Conservation (phyloP, 2,113 vertebrate species). For the Zingel zingel region DNA sequence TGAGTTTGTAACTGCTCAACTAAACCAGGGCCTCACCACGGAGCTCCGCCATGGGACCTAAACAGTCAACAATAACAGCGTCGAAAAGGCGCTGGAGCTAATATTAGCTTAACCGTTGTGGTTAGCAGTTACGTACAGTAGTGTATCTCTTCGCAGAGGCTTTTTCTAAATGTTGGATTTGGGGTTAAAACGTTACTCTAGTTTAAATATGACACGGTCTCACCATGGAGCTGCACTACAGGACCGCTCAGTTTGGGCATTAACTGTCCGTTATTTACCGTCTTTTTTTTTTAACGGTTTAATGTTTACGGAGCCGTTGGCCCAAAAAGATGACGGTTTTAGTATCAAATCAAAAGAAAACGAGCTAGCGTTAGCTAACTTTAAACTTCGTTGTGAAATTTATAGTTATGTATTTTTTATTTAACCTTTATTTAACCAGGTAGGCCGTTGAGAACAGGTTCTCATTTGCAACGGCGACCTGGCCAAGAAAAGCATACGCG, state of each 20-base stretch:
- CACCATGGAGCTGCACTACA: constrained; percentile 76
- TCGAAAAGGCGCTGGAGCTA: not conserved
- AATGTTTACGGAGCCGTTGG: not conserved
- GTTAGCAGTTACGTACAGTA: accelerated
- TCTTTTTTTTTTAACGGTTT: too few species aligned
- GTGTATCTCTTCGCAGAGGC: accelerated
- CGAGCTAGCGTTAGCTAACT: not conserved
- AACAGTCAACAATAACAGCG: constrained; percentile 57
- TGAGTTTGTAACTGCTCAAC: constrained; percentile 74
- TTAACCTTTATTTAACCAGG: too few species aligned
- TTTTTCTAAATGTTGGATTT: accelerated
- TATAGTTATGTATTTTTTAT: too few species aligned
- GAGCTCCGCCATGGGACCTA: constrained; percentile 87
- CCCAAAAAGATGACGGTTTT: too few species aligned
- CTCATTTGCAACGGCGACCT: too few species aligned
- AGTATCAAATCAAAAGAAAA: not conserved
- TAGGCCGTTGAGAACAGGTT: too few species aligned
- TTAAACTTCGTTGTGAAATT: too few species aligned
- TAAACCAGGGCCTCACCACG: constrained; percentile 81
- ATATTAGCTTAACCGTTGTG: accelerated
- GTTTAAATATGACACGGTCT: constrained; percentile 48
- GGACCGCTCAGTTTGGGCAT: constrained; percentile 49
- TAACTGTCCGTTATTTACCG: not conserved
- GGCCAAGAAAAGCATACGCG: too few species aligned
- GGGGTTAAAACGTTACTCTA: not conserved